Evolutionary conservation across 2,113 vertebrate species (phyloP).

Genomic region (Maccullochella peelii): DNA sequence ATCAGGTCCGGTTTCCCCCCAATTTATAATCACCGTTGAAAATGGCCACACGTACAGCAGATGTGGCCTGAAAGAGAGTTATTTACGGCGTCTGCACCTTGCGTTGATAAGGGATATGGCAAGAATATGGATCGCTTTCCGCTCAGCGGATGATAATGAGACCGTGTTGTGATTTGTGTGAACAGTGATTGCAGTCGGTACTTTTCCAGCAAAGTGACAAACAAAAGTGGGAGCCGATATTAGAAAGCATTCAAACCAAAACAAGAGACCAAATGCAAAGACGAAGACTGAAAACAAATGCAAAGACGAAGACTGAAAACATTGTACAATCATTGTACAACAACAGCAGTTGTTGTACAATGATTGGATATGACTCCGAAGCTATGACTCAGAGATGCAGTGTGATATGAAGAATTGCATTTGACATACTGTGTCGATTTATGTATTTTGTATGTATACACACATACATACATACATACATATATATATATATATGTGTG

Average conservation of each 20-base stretch:
- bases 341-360: background rate
- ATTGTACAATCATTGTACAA: too few species aligned
- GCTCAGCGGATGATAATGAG: conserved; percentile 23
- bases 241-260: conserved; percentile 15
- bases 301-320: too few species aligned
- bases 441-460: too few species aligned
- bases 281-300: background rate
- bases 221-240: conserved; percentile 1
- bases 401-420: background rate
- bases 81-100: conserved; percentile 3
- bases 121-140: conserved; percentile 6
- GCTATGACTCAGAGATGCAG: conserved; percentile 4
- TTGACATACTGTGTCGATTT: background rate
- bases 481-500: too few species aligned
- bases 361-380: background rate
- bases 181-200: conserved; percentile 48
- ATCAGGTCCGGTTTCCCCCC: conserved; percentile 16
- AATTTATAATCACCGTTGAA: conserved; percentile 22
- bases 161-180: conserved; percentile 37
- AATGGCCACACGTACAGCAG: conserved; percentile 32
- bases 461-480: too few species aligned
- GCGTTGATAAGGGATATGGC: conserved; percentile 24
- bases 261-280: background rate
- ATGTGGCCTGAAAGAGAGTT: conserved; percentile 17
- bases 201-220: conserved; percentile 31